Percentiles rank a stretch among this genome's conserved stretches.
Conservation (phyloP, 2,797 vertebrate genomes). For the Gastrophryne carolinensis region DNA sequence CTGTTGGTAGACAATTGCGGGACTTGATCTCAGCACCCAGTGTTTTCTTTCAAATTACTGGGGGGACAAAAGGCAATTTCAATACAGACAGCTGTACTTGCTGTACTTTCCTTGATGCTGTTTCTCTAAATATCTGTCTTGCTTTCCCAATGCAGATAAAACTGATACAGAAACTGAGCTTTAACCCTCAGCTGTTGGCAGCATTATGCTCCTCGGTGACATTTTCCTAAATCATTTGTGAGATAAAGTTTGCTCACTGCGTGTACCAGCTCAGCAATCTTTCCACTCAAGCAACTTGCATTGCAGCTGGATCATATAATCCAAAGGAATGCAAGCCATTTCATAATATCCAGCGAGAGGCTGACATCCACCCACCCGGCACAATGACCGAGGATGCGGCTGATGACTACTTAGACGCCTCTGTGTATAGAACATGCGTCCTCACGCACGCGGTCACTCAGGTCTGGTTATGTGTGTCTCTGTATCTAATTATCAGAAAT, state of each 20-base stretch:
- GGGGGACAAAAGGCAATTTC: too few relatives aligned
- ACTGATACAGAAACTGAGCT: not conserved
- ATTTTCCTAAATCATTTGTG: not conserved
- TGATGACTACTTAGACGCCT: not conserved
- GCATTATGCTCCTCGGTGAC: not conserved
- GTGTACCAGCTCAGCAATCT: conserved; percentile 31
- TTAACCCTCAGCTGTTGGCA: conserved; percentile 11
- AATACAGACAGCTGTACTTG: too few relatives aligned
- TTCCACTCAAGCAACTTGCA: conserved; percentile 15
- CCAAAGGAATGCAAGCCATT: not conserved
- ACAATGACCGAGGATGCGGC: not conserved
- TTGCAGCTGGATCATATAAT: conserved; percentile 17
- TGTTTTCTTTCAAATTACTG: too few relatives aligned
- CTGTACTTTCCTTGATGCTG: too few relatives aligned
- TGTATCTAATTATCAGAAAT: not conserved
- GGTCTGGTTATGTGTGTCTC: not conserved
- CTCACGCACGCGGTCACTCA: not conserved
- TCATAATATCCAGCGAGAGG: not conserved
- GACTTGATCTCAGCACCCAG: too few relatives aligned
- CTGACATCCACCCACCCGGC: not conserved
- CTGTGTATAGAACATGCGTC: not conserved
- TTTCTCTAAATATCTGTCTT: too few relatives aligned
- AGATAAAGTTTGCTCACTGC: conserved; percentile 21
- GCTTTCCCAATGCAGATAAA: too few relatives aligned
- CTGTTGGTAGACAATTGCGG: too few relatives aligned